A percentile compares a stretch with the other conserved stretches of the same genome.
These are phyloP conservation scores for Neotoxoptera formosana DNA, from an alignment of 1,140 invertebrate species.

Conservation along the genomic window DNA sequence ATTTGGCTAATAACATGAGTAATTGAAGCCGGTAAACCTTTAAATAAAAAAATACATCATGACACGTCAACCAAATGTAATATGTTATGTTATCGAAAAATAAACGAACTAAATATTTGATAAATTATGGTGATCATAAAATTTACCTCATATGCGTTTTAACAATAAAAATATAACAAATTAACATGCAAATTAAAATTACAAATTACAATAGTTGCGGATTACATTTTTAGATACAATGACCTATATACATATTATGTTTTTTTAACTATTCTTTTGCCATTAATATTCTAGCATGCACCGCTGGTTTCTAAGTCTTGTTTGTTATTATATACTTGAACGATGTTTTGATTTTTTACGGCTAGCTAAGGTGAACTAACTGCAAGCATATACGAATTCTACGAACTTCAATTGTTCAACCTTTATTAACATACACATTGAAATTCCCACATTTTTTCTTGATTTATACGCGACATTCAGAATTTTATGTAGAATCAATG, in stretches of 20 bases:
- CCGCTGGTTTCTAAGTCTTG: not conserved
- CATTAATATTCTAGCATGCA: not conserved
- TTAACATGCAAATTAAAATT: not conserved
- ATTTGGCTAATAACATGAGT: too few relatives aligned
- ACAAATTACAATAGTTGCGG: not conserved
- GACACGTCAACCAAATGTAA: too few relatives aligned
- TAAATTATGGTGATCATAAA: not conserved
- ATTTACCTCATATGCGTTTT: not conserved
- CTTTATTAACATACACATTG: not conserved
- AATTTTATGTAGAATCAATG: not conserved
- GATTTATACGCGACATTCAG: not conserved
- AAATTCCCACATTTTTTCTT: not conserved
- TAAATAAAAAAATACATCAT: too few relatives aligned
- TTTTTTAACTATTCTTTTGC: not conserved
- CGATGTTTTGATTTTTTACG: not conserved
- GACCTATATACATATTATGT: not conserved
- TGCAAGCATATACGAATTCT: not conserved
- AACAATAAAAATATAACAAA: not conserved
- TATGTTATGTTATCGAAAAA: not conserved
- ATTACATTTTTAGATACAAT: not conserved
- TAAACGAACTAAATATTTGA: not conserved
- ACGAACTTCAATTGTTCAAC: not conserved
- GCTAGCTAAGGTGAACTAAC: not conserved
- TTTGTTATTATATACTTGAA: not conserved
- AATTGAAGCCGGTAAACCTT: too few relatives aligned